phyloP scores from a whole-genome alignment of 2,797 vertebrate genomes.

The Phrynocephalus vlangalii region DNA sequence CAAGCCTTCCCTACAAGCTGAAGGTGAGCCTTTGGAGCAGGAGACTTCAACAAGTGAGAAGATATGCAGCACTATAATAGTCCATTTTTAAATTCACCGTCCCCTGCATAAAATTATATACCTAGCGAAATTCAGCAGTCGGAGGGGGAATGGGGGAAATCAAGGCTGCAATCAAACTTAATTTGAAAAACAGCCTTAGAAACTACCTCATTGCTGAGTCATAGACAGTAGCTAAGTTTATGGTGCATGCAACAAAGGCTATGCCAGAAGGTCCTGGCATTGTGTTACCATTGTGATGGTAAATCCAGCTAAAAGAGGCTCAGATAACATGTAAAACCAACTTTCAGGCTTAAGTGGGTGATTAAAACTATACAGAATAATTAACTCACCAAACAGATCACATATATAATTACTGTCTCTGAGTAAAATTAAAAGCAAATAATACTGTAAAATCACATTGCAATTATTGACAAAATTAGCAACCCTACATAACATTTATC shows the following conservation, averaged over 20 bases:
- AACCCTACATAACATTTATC: not conserved
- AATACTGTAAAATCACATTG: not conserved
- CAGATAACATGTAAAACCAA: not conserved
- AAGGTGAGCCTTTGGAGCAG: too few relatives aligned
- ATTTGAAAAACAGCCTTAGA: not conserved
- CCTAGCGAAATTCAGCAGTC: too few relatives aligned
- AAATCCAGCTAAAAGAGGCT: not conserved
- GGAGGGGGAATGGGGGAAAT: too few relatives aligned
- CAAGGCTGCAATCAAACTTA: too few relatives aligned
- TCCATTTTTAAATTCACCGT: too few relatives aligned
- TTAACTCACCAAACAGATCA: not conserved
- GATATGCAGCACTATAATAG: too few relatives aligned
- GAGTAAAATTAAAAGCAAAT: slow-evolving; percentile 19
- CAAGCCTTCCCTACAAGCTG: too few relatives aligned
- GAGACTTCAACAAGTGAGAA: too few relatives aligned
- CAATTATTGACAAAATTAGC: slow-evolving; percentile 13
- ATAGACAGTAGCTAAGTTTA: not conserved
- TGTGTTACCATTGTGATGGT: not conserved
- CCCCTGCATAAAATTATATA: too few relatives aligned
- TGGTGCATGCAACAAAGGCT: not conserved
- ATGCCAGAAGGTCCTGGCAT: not conserved
- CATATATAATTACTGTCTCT: not conserved
- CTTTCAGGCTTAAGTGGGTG: not conserved
- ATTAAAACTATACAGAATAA: slow-evolving; percentile 15
- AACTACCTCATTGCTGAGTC: not conserved